Percentiles rank a stretch among this genome's conserved stretches.
These are phyloP conservation scores for Xiphophorus couchianus DNA, from an alignment of 2,113 vertebrate genomes.

Conservation along the genomic window DNA sequence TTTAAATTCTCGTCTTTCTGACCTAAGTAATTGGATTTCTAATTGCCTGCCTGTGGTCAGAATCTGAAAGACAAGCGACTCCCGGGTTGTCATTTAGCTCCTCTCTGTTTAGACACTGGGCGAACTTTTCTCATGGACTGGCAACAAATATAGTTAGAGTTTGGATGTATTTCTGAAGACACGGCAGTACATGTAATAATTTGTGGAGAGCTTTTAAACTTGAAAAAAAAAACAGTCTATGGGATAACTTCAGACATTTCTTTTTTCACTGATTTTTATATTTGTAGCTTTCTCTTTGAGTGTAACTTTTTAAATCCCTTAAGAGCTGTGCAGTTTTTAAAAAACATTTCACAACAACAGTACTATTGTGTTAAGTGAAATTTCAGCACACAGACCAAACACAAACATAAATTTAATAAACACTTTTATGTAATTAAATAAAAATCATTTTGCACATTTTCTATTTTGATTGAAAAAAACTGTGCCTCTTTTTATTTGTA, in stretches of 20 bases:
- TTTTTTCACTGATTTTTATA: background rate
- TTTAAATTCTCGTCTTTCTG: constrained; percentile 48
- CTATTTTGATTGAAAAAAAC: too few relatives aligned
- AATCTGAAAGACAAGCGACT: constrained; percentile 43
- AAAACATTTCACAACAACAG: background rate
- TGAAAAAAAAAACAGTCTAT: background rate
- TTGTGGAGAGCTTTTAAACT: background rate
- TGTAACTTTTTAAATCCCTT: too few relatives aligned
- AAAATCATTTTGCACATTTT: too few relatives aligned
- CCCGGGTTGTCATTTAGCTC: constrained; percentile 37
- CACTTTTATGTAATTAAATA: too few relatives aligned
- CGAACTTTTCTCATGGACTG: background rate
- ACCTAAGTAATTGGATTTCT: constrained; percentile 54
- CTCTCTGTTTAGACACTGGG: constrained; percentile 8
- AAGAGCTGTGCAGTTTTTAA: too few relatives aligned
- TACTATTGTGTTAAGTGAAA: background rate
- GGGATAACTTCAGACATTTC: background rate
- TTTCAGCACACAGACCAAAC: background rate
- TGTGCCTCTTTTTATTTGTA: too few relatives aligned
- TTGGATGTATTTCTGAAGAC: constrained; percentile 1
- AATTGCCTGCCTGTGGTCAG: constrained; percentile 61
- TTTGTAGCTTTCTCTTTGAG: background rate
- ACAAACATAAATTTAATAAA: too few relatives aligned
- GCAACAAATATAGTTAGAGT: background rate
- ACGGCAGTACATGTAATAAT: background rate